Conservation (phyloP, 2,797 vertebrate genomes). For the Myotis planiceps region DNA sequence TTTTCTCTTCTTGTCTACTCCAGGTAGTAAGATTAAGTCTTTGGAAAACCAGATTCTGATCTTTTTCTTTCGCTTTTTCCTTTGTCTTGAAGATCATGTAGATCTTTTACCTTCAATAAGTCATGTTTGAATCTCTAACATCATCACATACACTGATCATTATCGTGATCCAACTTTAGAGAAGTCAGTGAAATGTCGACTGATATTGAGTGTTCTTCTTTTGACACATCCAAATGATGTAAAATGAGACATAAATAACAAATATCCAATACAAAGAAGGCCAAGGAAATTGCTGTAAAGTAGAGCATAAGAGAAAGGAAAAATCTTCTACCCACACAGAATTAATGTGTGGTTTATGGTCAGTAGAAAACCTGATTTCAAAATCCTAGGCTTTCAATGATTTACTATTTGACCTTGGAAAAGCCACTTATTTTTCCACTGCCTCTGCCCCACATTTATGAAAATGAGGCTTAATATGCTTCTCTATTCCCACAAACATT, state of each 20-base stretch:
- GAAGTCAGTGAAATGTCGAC: background rate
- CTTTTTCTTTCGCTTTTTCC: background rate
- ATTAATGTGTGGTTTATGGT: constrained; percentile 27
- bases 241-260: background rate
- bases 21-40: constrained; percentile 8
- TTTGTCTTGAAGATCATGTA: background rate
- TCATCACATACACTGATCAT: background rate
- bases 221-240: background rate
- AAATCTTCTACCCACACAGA: background rate
- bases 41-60: background rate
- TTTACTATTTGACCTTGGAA: background rate
- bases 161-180: background rate
- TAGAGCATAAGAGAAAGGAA: constrained; percentile 6
- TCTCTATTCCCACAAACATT: background rate
- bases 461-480: background rate
- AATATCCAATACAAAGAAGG: background rate
- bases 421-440: constrained; percentile 29
- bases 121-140: background rate
- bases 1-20: background rate
- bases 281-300: background rate
- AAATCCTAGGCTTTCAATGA: background rate
- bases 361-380: constrained; percentile 39
- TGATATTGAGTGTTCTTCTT: background rate
- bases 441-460: background rate
- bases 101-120: background rate